Evolutionary conservation across 2,113 vertebrate genomes (phyloP), one percentile per base, ranked within the genome.

Genomic region (Platanista minor): DNA sequence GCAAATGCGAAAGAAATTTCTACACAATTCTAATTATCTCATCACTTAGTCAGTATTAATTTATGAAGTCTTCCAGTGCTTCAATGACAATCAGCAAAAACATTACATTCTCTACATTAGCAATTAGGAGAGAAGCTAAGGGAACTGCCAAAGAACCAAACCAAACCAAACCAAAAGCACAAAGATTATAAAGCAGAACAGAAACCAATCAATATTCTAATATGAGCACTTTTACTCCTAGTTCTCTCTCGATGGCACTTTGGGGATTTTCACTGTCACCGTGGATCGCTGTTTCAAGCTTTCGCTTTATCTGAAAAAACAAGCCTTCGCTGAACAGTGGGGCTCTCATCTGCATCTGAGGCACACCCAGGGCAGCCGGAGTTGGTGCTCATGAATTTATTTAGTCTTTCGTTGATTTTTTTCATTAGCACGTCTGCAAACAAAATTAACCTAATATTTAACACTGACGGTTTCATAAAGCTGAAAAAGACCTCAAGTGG

Each of bases 381-480:
- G 61, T 43, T 57, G 67, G 77, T 29, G 36, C 71, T 88, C 78
- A 95, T 36, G 54, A 90, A 75, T 82, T 87, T 43, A 69, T 62
- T 87, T 39, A 72, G 61, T 59, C 69, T 91, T 77, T 27, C 3
- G 1, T 21, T 88, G 69, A 94, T 71, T 59, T 80, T 80, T 67
- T 77, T 92, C 64, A 95, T 86, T 81, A 95, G 81, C 54, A 78
- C 57, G 21, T 33, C 41, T 52, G 23, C 43, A 90, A 90, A 84
- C 71, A 92, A 84, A 96, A 94, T 93, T 96, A 96, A 80, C 39
- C 75, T 81, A 78, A 94, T 84, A 90, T 91, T 96, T 97, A 82
- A 82, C 92, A 93, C 52, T 72, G 43, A 77, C 90, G 87, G 87
- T 80, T 96, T 84, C 39, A 36, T 14, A 95, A 87, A 74, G 69